Evolutionary conservation across 1,140 invertebrate genomes (phyloP).

Genomic region (Cepaea nemoralis): DNA sequence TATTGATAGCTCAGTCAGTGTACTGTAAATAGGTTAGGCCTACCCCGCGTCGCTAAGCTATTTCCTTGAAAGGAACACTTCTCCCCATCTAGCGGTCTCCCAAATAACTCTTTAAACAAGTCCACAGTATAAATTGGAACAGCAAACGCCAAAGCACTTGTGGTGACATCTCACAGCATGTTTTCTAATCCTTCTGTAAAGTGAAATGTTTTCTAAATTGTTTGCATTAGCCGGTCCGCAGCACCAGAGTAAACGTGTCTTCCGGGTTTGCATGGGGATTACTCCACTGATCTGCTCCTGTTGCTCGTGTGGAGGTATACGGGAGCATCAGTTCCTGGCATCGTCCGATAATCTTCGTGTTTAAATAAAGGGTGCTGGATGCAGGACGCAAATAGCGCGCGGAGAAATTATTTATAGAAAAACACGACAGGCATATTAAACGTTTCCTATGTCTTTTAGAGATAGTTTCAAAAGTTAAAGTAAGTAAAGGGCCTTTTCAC

Average conservation of each 20-base stretch:
- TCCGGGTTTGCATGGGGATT: background rate
- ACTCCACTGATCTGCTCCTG: background rate
- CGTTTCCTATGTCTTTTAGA: too few species aligned
- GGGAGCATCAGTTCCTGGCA: background rate
- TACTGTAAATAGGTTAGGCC: background rate
- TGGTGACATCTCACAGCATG: slow-evolving; percentile 12
- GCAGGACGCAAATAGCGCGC: too few species aligned
- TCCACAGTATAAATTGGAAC: slow-evolving; percentile 8
- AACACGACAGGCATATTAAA: too few species aligned
- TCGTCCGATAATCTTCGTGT: background rate
- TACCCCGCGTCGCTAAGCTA: background rate
- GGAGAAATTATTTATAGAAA: too few species aligned
- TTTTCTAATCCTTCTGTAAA: slow-evolving; percentile 16
- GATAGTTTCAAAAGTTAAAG: too few species aligned
- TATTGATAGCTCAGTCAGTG: background rate
- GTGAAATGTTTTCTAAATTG: slow-evolving; percentile 18
- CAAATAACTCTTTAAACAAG: background rate
- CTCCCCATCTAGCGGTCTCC: background rate
- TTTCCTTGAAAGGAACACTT: background rate
- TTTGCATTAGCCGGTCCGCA: background rate
- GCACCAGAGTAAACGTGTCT: background rate
- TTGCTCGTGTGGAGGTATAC: background rate
- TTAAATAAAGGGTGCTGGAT: slow-evolving; percentile 5
- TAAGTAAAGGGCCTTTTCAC: too few species aligned
- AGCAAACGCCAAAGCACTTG: slow-evolving; percentile 12